Conservation (phyloP, 1,140 invertebrate genomes). For the Teleogryllus occipitalis region DNA sequence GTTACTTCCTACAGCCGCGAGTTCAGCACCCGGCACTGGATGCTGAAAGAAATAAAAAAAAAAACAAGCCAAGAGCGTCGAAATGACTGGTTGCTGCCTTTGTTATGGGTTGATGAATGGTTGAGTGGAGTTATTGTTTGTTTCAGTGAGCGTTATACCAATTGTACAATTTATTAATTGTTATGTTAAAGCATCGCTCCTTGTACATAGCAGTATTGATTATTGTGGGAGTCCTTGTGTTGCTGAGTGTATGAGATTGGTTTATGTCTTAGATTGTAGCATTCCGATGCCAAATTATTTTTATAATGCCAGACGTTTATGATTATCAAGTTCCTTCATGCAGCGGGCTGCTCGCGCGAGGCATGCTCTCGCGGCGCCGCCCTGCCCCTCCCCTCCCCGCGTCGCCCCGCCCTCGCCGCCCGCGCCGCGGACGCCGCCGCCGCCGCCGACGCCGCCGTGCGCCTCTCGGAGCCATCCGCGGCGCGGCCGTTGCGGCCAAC, state of each 20-base stretch:
- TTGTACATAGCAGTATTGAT: background rate
- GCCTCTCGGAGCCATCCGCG: too few species aligned
- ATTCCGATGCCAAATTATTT: constrained; percentile 5
- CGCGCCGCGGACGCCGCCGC: too few species aligned
- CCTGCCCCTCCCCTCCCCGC: too few species aligned
- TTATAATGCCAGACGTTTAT: constrained; percentile 1
- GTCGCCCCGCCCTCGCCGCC: too few species aligned
- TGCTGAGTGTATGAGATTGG: background rate
- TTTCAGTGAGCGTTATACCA: background rate
- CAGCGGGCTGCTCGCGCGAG: background rate
- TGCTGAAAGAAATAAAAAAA: background rate
- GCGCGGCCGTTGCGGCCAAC: too few species aligned
- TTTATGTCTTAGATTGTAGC: constrained; percentile 1
- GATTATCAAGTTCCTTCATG: background rate
- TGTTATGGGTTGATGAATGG: background rate
- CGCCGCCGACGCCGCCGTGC: too few species aligned
- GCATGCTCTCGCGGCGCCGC: background rate
- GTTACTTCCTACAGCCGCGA: background rate
- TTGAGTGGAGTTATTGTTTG: background rate
- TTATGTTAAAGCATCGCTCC: background rate
- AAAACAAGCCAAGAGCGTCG: background rate
- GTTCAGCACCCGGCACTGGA: background rate
- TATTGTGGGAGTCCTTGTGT: background rate
- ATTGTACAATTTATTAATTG: background rate
- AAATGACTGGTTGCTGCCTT: background rate